Base-by-base conservation (phyloP, 2,888 invertebrate species). In the Caenorhabditis sp. region DNA sequence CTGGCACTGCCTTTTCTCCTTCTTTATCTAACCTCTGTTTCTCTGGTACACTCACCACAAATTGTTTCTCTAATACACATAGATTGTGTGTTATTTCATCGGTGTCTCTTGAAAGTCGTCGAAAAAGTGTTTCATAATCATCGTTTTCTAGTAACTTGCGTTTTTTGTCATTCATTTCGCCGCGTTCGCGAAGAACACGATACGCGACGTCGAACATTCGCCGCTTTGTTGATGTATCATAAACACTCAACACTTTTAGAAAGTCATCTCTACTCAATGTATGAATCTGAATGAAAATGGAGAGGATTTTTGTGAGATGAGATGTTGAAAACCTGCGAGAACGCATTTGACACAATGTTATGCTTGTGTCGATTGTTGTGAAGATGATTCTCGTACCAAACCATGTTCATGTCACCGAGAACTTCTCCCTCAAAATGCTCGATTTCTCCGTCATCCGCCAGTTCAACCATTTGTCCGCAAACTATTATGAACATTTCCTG, bases 311-410 rank as follows among this genome's bases (percentile, higher is more conserved):
- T 36, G 36, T 36, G 6, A 36, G 36, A 12, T 8, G 36, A 36
- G 12, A 36, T 8, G 12, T 36, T 36, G 6, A 36, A 36, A 36
- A 36, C 61, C 21, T 74, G 74, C 0, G 74, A 74, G n/a, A 64
- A 74, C 4, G 74, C 58, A 49, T 58, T 69, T 8, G 74, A 74
- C 5, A 74, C 36, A 19, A 66, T 57, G 49, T 68, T 59, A 51
- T 67, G 27, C 19, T 31, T n/a, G 57, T 69, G 74, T 17, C 69
- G 50, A 27, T 74, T 74, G 4, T 64, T 62, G 57, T 66, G 51
- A 57, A 65, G n/a, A 63, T 74, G 74, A 58, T 74, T 68, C 17
- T 63, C 57, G 61, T 69, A 74, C 74, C 74, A 74, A 14, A 74
- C 62, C 53, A 74, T n/a, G 36, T 74, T 74, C 4, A 62, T 60